These are phyloP conservation scores for Drosophila birchii DNA, from an alignment of 2,888 invertebrate species.

Conservation along the genomic window DNA sequence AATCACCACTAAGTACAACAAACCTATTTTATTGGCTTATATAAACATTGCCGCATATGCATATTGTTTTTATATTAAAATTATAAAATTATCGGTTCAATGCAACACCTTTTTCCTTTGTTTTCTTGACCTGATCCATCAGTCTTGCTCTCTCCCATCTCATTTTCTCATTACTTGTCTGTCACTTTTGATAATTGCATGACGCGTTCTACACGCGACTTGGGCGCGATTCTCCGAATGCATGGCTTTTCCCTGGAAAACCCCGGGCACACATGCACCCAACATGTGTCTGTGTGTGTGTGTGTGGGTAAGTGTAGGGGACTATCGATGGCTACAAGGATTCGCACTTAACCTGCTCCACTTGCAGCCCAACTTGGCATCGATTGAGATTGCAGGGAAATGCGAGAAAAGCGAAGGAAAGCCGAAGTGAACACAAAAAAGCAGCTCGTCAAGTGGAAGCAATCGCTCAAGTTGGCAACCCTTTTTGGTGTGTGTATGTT, in stretches of 20 bases:
- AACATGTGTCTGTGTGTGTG: background rate
- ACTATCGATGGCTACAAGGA: slow-evolving; percentile 48
- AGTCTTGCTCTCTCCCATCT: background rate
- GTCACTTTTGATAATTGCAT: slow-evolving; percentile 46
- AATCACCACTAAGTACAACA: too few relatives aligned
- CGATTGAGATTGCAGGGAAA: slow-evolving; percentile 41
- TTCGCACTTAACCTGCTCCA: slow-evolving; percentile 72
- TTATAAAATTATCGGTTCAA: background rate
- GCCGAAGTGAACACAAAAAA: slow-evolving; percentile 20
- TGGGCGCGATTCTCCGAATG: slow-evolving; percentile 22
- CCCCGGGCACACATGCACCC: background rate
- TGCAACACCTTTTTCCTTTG: background rate
- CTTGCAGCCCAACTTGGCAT: slow-evolving; percentile 45
- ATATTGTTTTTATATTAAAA: background rate
- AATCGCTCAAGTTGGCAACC: slow-evolving; percentile 41
- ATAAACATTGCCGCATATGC: background rate
- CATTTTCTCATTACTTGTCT: slow-evolving; percentile 32
- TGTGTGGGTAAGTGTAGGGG: background rate
- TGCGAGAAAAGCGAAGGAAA: slow-evolving; percentile 19
- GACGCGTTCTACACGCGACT: slow-evolving; percentile 47
- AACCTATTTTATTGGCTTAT: too few relatives aligned
- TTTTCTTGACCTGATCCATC: background rate
- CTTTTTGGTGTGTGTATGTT: slow-evolving; percentile 12
- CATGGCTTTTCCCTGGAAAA: background rate
- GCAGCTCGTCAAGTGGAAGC: slow-evolving; percentile 40